Evolutionary conservation across 1,140 invertebrate species (phyloP), one percentile per base, ranked within the genome.

Genomic region (Habropoda laboriosa): DNA sequence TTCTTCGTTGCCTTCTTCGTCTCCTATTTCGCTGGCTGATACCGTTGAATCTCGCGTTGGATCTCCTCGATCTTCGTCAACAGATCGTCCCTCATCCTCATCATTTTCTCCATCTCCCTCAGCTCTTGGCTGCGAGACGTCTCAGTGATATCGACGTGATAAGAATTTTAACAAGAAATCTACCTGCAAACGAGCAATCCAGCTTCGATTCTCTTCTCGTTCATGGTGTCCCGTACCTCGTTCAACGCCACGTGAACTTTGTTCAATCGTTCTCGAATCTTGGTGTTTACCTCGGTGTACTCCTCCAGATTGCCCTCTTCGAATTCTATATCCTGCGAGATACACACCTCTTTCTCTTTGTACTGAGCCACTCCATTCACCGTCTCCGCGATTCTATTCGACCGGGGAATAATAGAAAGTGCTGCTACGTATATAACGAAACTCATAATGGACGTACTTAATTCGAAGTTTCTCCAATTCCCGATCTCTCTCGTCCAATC

Each of bases 401-500:
- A 18, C 32, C 77, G 35, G 40, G 47, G 27, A 57, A 72, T 3
- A 55, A 61, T 40, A 3, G 6, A 18, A 24, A 24, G 10, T 18
- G 7, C 2, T 42, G 16, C 47, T 10, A 24, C 0, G 13, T 16
- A 61, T 30, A 35, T 35, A 21, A 58, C 1, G 7, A 21, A 0
- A 5, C 47, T 3, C 16, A 10, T 21, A 2, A 27, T 12, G 1
- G 21, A 60, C 57, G 16, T 81, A 90, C 88, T 81, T 88, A 66
- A 32, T 13, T 3, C 82, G 71, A 18, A 88, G 73, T 47, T 87
- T 89, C 40, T 89, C 86, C 2, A 90, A 32, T 35, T 89, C 85
- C 4, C 77, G 66, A 2, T 89, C 80, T 10, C 83, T 71, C 16
- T 89, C 85, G 4, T 90, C 88, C 45, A 89, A 30, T 51, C 88